Conservation (phyloP, 1,140 invertebrate species). For the Atta colombica region DNA sequence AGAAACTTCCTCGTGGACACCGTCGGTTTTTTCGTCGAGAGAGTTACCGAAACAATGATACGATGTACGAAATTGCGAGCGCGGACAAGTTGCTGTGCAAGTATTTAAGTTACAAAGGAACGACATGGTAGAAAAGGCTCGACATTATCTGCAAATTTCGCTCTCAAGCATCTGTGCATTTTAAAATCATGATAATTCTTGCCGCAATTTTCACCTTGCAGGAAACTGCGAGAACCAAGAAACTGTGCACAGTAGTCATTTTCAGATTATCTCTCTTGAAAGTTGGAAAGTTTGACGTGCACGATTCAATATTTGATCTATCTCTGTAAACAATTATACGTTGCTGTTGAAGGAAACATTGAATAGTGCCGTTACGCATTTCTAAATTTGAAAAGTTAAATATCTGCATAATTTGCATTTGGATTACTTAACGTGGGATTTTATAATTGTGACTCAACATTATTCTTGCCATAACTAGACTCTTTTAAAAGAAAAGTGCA, state of each 20-base stretch:
- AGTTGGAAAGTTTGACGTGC: conserved; percentile 31
- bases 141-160: conserved; percentile 15
- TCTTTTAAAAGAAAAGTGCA: not conserved
- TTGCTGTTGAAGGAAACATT: not conserved
- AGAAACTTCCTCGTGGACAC: conserved; percentile 29
- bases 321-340: conserved; percentile 38
- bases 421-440: not conserved
- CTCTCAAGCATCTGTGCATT: conserved; percentile 7
- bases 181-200: conserved; percentile 38
- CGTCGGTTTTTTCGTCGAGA: conserved; percentile 28
- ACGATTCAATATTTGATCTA: conserved; percentile 48
- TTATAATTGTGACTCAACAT: conserved; percentile 14
- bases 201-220: not conserved
- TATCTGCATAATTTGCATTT: not conserved
- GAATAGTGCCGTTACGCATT: conserved; percentile 8
- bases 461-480: not conserved
- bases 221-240: not conserved
- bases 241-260: conserved; percentile 7
- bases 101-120: conserved; percentile 37
- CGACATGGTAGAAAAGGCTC: not conserved
- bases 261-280: conserved; percentile 15
- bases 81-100: conserved; percentile 20
- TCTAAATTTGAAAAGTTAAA: conserved; percentile 52
- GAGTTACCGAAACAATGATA: conserved; percentile 57
- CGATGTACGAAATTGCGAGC: conserved; percentile 18